Conservation (phyloP, 53 echinoderm and acorn worm genomes). For the Luidia sarsii region DNA sequence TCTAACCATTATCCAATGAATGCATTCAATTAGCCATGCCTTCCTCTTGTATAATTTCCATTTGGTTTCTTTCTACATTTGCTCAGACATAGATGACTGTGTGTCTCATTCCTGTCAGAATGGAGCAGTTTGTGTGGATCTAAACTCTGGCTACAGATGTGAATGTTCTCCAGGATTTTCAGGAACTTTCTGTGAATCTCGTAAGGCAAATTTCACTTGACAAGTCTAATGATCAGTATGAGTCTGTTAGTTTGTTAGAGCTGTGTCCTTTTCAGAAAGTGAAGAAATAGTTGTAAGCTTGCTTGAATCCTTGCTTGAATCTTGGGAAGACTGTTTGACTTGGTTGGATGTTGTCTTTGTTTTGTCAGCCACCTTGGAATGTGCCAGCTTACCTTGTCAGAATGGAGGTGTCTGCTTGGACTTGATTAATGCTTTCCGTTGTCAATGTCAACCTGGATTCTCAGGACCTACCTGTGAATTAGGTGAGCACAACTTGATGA, state of each 20-base stretch:
- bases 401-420: slow-evolving; percentile 42
- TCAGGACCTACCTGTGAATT: slow-evolving; percentile 12
- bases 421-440: slow-evolving; percentile 15
- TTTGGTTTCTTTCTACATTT: neutral
- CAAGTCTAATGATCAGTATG: too few relatives aligned
- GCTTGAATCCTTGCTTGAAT: too few relatives aligned
- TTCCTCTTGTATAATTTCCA: neutral
- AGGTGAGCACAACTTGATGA: neutral
- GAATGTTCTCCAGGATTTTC: slow-evolving; percentile 35
- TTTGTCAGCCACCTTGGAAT: slow-evolving; percentile 17
- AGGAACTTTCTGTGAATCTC: slow-evolving; percentile 14
- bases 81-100: slow-evolving; percentile 10
- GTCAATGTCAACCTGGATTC: slow-evolving; percentile 20
- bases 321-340: too few relatives aligned
- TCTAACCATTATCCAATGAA: neutral
- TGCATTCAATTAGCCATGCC: neutral
- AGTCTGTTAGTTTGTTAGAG: too few relatives aligned
- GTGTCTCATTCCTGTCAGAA: slow-evolving; percentile 34
- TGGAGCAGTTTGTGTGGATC: slow-evolving; percentile 41
- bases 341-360: neutral
- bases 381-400: slow-evolving; percentile 24
- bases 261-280: too few relatives aligned
- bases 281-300: too few relatives aligned
- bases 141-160: slow-evolving; percentile 32
- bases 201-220: too few relatives aligned